Percentiles rank a stretch among this genome's conserved stretches.
Evolutionary conservation across 2,113 vertebrate genomes (phyloP).

Genomic region (Sinosuthora webbiana): DNA sequence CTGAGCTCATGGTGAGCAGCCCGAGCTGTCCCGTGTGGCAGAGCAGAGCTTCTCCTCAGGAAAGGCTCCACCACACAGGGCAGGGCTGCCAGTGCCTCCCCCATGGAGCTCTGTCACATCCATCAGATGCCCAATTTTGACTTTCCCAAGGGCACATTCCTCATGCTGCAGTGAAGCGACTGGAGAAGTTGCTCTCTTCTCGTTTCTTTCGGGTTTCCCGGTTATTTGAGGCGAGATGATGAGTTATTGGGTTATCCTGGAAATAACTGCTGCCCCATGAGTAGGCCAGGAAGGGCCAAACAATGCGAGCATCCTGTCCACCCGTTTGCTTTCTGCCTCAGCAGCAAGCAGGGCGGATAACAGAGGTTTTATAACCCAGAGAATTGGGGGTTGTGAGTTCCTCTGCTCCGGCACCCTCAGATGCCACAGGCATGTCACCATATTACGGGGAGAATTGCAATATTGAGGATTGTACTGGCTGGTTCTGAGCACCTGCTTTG

Average conservation of each 20-base stretch:
- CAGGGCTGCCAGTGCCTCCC: neutral
- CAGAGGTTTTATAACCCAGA: neutral
- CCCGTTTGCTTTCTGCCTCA: neutral
- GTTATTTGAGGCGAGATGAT: conserved; percentile 24
- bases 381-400: neutral
- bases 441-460: rapidly evolving
- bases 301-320: conserved; percentile 45
- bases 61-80: neutral
- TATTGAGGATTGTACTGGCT: neutral
- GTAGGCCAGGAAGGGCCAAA: conserved; percentile 47
- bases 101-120: neutral
- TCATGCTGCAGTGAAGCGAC: rapidly evolving
- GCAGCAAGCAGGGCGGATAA: neutral
- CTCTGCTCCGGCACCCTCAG: neutral
- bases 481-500: conserved; percentile 48
- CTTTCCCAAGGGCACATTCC: neutral
- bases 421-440: neutral
- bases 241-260: conserved; percentile 38
- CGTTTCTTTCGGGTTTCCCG: neutral
- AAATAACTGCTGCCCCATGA: conserved; percentile 33
- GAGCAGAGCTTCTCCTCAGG: neutral
- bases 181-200: neutral
- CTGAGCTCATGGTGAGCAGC: neutral
- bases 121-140: neutral
- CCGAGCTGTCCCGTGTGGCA: rapidly evolving